Percentiles rank a stretch among this genome's conserved stretches.
phyloP scores from a whole-genome alignment of 2,888 invertebrate species.

The Automeris io region DNA sequence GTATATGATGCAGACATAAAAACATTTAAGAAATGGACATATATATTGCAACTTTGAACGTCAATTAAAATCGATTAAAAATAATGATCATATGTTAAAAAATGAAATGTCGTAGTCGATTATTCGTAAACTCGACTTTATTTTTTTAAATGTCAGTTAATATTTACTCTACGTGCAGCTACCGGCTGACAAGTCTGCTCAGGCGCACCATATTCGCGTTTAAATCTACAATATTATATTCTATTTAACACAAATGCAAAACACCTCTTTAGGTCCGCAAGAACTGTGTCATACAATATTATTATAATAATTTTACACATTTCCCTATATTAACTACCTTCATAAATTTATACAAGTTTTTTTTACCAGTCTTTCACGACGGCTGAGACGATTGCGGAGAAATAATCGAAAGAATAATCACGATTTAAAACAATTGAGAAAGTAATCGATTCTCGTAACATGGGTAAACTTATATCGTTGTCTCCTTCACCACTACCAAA shows the following conservation, averaged over 20 bases:
- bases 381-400: not conserved
- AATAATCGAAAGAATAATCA: conserved; percentile 1
- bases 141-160: no score
- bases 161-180: no score
- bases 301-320: not conserved
- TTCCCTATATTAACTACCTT: not conserved
- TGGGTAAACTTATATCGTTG: no score
- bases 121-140: not conserved
- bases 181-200: no score
- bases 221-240: no score
- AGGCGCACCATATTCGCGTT: no score
- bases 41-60: not conserved
- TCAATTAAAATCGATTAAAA: not conserved
- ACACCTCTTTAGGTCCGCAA: not conserved
- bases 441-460: no score
- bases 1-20: conserved; percentile 15
- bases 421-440: no score
- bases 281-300: not conserved
- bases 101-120: not conserved
- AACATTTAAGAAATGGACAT: conserved; percentile 4
- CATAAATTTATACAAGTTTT: not conserved
- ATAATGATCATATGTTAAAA: not conserved
- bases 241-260: no score
- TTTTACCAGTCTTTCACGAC: conserved; percentile 2
- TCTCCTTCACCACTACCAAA: no score